phyloP scores from a whole-genome alignment of 2,113 vertebrate species.

The Sinocyclocheilus anshuiensis region DNA sequence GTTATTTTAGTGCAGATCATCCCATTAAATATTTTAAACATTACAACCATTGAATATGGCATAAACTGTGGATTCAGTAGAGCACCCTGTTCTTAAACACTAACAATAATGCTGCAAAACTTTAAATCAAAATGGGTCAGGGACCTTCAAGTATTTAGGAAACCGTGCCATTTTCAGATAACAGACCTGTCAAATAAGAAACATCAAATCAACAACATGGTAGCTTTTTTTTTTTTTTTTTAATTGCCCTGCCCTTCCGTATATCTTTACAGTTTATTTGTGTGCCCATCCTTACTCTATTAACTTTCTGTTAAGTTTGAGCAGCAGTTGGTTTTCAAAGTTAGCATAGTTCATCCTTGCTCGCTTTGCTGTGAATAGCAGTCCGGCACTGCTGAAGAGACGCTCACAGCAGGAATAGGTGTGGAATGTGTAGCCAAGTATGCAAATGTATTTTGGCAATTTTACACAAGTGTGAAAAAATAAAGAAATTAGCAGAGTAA shows the following conservation, averaged over 20 bases:
- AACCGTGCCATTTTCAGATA: neutral
- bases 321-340: neutral
- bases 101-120: neutral
- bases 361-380: neutral
- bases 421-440: neutral
- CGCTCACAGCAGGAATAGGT: neutral
- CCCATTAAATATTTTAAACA: neutral
- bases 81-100: neutral
- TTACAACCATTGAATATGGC: neutral
- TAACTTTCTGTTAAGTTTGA: neutral
- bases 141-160: neutral
- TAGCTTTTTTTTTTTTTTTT: neutral
- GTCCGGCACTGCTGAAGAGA: neutral
- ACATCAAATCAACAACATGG: neutral
- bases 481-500: neutral
- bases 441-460: neutral
- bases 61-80: neutral
- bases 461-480: neutral
- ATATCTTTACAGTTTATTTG: neutral
- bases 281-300: neutral
- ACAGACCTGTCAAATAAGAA: neutral
- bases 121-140: neutral
- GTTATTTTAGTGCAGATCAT: neutral
- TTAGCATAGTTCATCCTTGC: neutral
- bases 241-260: neutral